Percentiles rank a stretch among this genome's conserved stretches.
phyloP scores from a whole-genome alignment of 2,797 vertebrate genomes.

The Hipposideros larvatus region DNA sequence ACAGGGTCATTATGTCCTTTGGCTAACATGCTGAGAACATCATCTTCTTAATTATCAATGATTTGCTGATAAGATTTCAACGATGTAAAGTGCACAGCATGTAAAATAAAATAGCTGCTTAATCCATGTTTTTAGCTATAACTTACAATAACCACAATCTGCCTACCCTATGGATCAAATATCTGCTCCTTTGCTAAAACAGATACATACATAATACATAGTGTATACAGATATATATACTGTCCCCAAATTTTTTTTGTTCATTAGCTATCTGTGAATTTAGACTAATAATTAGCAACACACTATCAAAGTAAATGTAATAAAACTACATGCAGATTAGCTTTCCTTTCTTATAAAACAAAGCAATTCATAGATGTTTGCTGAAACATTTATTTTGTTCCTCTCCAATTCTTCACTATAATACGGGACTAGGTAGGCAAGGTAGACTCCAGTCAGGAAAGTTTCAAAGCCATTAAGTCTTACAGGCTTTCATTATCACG shows the following conservation, averaged over 20 bases:
- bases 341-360: conserved; percentile 42
- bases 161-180: conserved; percentile 17
- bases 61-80: conserved; percentile 28
- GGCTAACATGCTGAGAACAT: neutral
- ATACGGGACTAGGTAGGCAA: neutral
- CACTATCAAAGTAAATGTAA: conserved; percentile 1
- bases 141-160: conserved; percentile 29
- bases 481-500: neutral
- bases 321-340: conserved; percentile 18
- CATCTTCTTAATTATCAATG: conserved; percentile 44
- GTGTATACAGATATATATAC: neutral
- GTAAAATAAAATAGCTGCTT: conserved; percentile 23
- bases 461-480: neutral
- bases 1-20: neutral
- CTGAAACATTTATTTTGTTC: conserved; percentile 41
- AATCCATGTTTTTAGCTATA: conserved; percentile 13
- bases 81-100: neutral
- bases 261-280: neutral
- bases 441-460: neutral
- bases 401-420: neutral
- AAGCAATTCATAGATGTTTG: neutral
- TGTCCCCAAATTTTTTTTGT: neutral
- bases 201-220: neutral
- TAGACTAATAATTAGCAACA: neutral
- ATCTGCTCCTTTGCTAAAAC: neutral